Base-by-base conservation (phyloP, 1,140 invertebrate genomes). In the Drosophila leontia region DNA sequence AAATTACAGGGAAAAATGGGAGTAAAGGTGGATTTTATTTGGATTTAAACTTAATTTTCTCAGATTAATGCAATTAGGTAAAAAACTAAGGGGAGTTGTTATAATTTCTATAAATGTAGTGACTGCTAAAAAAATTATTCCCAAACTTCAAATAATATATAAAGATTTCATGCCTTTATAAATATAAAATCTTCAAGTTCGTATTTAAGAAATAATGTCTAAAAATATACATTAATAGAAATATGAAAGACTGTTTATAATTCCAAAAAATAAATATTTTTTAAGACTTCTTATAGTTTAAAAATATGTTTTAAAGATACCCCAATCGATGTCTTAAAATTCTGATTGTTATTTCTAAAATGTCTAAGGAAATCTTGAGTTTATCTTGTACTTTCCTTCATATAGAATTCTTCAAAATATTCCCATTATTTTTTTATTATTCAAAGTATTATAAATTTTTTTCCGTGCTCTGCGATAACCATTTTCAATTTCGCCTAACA, bases 401-500 rank as follows among this genome's bases (percentile, higher is more conserved):
- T 3, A 48, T 15, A 2, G 7, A 8, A 48, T 48, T 26, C 13
- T 19, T 26, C 0, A 0, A 26, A 29, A 5, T 50, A 6, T 45
- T 7, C 4, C 6, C 9, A 17, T 44, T 29, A 29, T 29, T 29
- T 29, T 6, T 29, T 29, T 29, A 29, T 29, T 6, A 7, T 29
- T 12, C 4, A 23, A 13, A 11, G 13, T 23, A 7, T 6, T 15
- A 17, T 9, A 34, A 0, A 7, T n/a, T 62, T 68, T 68, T 64
- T 45, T 11, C 13, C 1, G 23, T 67, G 67, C 62, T 42, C 61
- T 53, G 29, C 34, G 68, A 51, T 44, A 53, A 67, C 44, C 78
- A 70, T 42, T 64, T 80, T 64, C 72, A 72, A 86, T 86, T 87
- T 82, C 13, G 71, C 69, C 41, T 67, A 58, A 79, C 57, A 74